These are phyloP conservation scores for Eristalis pertinax DNA, from an alignment of 2,888 invertebrate species.

Conservation along the genomic window DNA sequence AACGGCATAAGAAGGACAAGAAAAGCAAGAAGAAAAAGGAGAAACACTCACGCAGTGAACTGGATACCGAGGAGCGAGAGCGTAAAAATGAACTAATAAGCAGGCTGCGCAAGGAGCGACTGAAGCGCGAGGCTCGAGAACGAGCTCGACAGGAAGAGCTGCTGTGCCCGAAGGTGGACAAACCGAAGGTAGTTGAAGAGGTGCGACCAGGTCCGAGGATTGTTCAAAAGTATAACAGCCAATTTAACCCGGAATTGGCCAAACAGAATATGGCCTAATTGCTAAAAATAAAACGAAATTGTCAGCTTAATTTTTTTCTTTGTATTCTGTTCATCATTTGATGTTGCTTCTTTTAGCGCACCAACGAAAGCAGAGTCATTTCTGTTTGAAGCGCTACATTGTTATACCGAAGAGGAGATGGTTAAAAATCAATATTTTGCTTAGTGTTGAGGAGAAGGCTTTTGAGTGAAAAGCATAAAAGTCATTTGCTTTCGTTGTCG, in stretches of 20 bases:
- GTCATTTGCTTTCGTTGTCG: too few species aligned
- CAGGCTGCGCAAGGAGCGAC: conserved; percentile 81
- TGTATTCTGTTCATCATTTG: neutral
- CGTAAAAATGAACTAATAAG: conserved; percentile 78
- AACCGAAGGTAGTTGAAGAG: conserved; percentile 73
- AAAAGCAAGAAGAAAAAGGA: conserved; percentile 37
- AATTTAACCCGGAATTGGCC: conserved; percentile 96
- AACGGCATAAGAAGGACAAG: conserved; percentile 68
- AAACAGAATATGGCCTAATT: conserved; percentile 86
- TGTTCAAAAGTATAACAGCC: conserved; percentile 95
- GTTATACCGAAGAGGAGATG: too few species aligned
- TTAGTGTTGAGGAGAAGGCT: too few species aligned
- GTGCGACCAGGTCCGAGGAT: conserved; percentile 79
- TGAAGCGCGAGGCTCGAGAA: conserved; percentile 92
- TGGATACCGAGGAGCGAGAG: conserved; percentile 71
- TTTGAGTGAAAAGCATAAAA: too few species aligned
- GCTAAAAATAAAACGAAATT: neutral
- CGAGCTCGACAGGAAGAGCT: conserved; percentile 87
- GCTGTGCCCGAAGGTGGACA: conserved; percentile 84
- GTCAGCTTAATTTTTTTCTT: neutral
- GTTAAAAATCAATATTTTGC: too few species aligned
- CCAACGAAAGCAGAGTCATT: too few species aligned
- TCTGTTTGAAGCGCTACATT: too few species aligned
- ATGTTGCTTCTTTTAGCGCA: too few species aligned
- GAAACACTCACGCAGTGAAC: neutral